Conservation (phyloP, 2,797 vertebrate species). For the Enteromius anoplus region DNA sequence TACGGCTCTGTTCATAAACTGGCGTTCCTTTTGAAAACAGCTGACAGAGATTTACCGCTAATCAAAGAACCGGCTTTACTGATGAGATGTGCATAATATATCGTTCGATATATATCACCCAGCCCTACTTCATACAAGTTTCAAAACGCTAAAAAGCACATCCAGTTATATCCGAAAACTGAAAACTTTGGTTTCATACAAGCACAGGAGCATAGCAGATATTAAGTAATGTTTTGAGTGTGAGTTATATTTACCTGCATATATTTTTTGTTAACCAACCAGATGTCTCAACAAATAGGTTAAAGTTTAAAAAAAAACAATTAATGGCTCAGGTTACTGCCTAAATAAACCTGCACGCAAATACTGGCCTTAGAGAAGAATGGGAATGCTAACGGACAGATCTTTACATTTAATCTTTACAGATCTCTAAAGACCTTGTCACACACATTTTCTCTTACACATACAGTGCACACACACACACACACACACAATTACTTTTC, state of each 20-base stretch:
- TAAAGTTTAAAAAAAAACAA: neutral
- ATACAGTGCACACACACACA: no score
- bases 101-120: no score
- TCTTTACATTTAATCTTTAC: neutral
- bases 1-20: no score
- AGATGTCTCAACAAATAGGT: neutral
- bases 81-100: no score
- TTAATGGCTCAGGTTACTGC: neutral
- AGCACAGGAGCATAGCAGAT: neutral
- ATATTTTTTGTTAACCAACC: neutral
- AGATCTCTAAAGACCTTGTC: neutral
- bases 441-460: neutral
- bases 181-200: neutral
- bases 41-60: no score
- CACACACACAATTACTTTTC: slow-evolving; percentile 19
- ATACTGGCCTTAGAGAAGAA: neutral
- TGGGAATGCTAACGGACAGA: neutral
- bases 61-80: no score
- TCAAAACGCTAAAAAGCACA: neutral
- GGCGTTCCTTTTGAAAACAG: no score
- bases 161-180: neutral
- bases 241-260: neutral
- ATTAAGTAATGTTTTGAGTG: neutral
- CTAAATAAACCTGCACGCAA: neutral
- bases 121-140: neutral